These are phyloP conservation scores for Ctenomys sociabilis DNA, from an alignment of 2,113 vertebrate species.

Conservation along the genomic window DNA sequence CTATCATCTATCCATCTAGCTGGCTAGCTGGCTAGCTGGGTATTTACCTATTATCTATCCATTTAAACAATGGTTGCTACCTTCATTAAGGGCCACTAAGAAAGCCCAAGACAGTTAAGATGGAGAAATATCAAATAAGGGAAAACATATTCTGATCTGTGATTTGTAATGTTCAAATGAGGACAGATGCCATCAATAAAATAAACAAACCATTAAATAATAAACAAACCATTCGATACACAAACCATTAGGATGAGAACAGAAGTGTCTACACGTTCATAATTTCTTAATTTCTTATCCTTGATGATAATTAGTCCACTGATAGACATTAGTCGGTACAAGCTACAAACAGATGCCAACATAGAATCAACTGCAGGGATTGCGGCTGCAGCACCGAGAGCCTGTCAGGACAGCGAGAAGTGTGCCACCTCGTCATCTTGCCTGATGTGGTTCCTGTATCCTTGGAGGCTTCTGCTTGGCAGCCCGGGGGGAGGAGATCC, in stretches of 20 bases:
- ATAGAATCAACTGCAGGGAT: slow-evolving; percentile 23
- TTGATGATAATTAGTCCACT: slow-evolving; percentile 77
- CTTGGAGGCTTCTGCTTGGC: background rate
- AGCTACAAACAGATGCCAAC: slow-evolving; percentile 64
- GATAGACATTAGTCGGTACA: slow-evolving; percentile 69
- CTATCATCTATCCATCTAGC: background rate
- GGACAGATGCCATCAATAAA: slow-evolving; percentile 75
- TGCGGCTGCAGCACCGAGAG: background rate
- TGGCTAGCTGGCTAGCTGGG: background rate
- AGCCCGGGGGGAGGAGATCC: background rate
- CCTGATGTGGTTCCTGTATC: background rate
- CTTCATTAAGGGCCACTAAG: background rate
- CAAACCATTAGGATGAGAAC: slow-evolving; percentile 69
- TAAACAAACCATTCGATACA: slow-evolving; percentile 72
- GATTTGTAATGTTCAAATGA: slow-evolving; percentile 52
- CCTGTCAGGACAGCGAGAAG: background rate
- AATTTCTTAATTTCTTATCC: slow-evolving; percentile 76
- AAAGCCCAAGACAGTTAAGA: slow-evolving; percentile 16
- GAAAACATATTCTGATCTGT: slow-evolving; percentile 22
- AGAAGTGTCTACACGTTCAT: slow-evolving; percentile 74
- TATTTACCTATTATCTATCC: background rate
- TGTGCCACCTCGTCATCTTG: background rate
- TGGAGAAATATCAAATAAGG: background rate
- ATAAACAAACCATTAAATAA: slow-evolving; percentile 76
- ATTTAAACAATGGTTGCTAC: slow-evolving; percentile 1